Evolutionary conservation across 2,888 invertebrate genomes (phyloP), one percentile per base, ranked within the genome.

Genomic region (Microplitis deprimator): DNA sequence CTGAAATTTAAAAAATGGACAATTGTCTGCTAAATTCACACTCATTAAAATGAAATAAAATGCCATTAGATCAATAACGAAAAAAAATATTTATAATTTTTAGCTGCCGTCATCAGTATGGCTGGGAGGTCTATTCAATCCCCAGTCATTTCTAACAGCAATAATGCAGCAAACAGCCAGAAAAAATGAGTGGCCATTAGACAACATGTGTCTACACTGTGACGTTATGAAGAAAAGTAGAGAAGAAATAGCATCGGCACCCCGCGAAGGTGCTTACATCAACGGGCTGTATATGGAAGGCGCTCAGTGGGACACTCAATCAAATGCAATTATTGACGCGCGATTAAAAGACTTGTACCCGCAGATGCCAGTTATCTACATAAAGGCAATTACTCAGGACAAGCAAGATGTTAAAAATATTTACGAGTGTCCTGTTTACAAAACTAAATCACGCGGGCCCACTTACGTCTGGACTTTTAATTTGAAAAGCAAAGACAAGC

Each of bases 381-480:
- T 98, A 83, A 96, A 95, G 89, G 96, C 96, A 1, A 94, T 96
- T 72, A 95, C 95, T 0, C 94, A 95, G 87, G 98, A 98, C 90
- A 96, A 98, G 87, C 96, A 96, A 89, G 98, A 98, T 84, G 91
- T 93, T 16, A 93, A 96, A 82, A 97, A 95, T 88, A 93, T 96
- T 81, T 98, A 97, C 90, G 96, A 96, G 87, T 98, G 97, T 89
- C 97, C 98, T 7, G 95, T 98, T 6, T 98, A 98, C 90, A 97
- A 97, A 91, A 98, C 97, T 10, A 93, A 94, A 82, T 92, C 93
- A 88, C 93, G 98, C 74, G 98, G 98, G 0, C 96, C 95, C 0
- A 98, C 98, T 0, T 98, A 94, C 87, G 97, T 98, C 10, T 98
- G 98, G 98, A 97, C 97, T 0, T 98, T 98, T 89, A 97, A 97